These are phyloP conservation scores for Protobothrops flavoviridis DNA, from an alignment of 2,113 vertebrate genomes.

Conservation along the genomic window DNA sequence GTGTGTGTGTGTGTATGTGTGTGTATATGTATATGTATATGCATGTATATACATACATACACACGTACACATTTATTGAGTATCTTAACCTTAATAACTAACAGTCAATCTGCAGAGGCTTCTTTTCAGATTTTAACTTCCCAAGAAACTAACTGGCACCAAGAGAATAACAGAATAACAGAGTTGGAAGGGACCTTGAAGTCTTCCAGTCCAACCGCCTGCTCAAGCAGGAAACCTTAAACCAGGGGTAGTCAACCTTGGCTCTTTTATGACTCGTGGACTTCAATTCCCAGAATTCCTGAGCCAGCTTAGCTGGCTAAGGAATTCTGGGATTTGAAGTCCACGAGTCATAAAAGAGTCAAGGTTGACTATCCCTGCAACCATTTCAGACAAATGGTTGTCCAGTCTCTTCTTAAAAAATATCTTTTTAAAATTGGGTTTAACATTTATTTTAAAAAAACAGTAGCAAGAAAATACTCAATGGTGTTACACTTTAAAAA, in stretches of 20 bases:
- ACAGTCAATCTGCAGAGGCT: background rate
- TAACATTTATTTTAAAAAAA: background rate
- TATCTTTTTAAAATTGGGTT: background rate
- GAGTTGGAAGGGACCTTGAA: background rate
- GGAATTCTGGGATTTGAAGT: too few species aligned
- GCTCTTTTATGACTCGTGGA: too few species aligned
- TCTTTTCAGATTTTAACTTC: background rate
- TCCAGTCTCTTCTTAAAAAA: background rate
- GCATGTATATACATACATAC: too few species aligned
- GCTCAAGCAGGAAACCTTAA: background rate
- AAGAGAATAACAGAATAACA: background rate
- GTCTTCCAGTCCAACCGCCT: background rate
- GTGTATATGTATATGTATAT: background rate
- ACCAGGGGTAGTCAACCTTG: background rate
- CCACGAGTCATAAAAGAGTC: too few species aligned
- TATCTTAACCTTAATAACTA: background rate
- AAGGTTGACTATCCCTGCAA: too few species aligned
- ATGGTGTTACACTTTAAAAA: background rate
- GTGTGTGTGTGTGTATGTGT: too few species aligned
- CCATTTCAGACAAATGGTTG: background rate
- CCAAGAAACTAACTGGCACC: background rate
- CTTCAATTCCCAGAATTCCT: too few species aligned
- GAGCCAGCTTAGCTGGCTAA: too few species aligned
- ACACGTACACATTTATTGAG: background rate
- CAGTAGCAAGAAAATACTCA: background rate